phyloP scores from a whole-genome alignment of 2,113 vertebrate species.

The Phyllostomus hastatus region DNA sequence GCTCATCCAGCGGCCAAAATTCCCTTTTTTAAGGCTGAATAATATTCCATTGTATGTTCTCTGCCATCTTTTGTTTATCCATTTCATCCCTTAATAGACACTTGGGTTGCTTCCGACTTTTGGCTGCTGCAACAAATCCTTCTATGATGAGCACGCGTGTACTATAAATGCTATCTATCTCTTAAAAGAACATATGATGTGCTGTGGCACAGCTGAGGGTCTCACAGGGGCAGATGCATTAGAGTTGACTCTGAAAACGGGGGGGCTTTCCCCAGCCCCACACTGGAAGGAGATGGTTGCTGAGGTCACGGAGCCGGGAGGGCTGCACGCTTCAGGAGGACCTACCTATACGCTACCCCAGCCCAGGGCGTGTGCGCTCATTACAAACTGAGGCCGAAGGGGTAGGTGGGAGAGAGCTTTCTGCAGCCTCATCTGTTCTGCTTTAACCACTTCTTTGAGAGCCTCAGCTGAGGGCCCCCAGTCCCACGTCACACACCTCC shows the following conservation, averaged over 20 bases:
- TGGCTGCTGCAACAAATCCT: background rate
- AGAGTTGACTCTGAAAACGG: background rate
- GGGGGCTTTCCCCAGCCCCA: background rate
- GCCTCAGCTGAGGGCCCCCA: background rate
- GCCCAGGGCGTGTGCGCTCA: rapidly evolving
- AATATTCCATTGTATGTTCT: background rate
- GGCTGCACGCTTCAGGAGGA: background rate
- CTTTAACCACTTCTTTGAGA: background rate
- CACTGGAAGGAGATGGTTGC: rapidly evolving
- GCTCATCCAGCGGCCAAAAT: background rate
- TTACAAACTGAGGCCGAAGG: background rate
- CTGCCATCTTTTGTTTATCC: background rate
- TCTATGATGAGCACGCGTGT: background rate
- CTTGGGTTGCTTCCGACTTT: background rate
- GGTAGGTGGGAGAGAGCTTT: background rate
- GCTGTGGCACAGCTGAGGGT: background rate
- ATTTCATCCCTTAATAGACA: rapidly evolving
- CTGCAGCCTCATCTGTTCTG: background rate
- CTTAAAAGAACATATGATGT: background rate
- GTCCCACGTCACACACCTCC: background rate
- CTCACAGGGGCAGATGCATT: background rate
- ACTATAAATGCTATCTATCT: background rate
- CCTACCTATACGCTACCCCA: rapidly evolving
- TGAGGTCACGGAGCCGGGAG: background rate
- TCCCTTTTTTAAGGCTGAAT: background rate